Evolutionary conservation across 2,113 vertebrate genomes (phyloP), one percentile per base, ranked within the genome.

Genomic region (Pitta sordida): DNA sequence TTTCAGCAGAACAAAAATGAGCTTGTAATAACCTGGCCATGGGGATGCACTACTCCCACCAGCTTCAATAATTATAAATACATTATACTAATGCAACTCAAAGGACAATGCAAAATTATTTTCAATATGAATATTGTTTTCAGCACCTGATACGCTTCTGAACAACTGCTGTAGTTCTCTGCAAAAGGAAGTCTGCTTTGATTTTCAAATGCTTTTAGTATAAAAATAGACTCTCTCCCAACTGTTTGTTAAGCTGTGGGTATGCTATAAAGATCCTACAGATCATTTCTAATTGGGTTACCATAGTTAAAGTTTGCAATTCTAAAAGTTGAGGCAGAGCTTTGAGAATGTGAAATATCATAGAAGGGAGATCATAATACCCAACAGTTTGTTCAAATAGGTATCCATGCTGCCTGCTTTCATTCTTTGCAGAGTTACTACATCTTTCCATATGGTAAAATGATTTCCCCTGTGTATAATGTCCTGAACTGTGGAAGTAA

Each of bases 161-260:
- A 86, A 84, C 27, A 68, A 6, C 3, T 86, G 51, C 34, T 90
- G 0, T 51, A 27, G 78, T 90, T 86, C 73, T 83, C 30, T 46
- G 36, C 13, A 68, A 83, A 86, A 82, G 52, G 43, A 86, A 84
- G 43, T 34, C 44, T 92, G 73, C 77, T 92, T 82, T 71, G 64
- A 51, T 86, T 94, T 83, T 94, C 68, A 88, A 93, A 83, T 86
- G 55, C 43, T 81, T 76, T 44, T 39, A 12, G 68, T 32, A 22
- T 37, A 93, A 96, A 95, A 93, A 93, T 90, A 93, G 65, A 49
- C 5, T 18, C 19, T 32, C 46, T 86, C 83, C 74, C 41, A 86
- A 46, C 82, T 85, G 87, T 46, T 83, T 88, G 85, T 46, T 83
- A 52, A 68, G 63, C 51, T 84, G 20, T 73, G 44, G 74, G 63